Base-by-base conservation (phyloP, 1,140 invertebrate species). In the Teleopsis dalmanni region DNA sequence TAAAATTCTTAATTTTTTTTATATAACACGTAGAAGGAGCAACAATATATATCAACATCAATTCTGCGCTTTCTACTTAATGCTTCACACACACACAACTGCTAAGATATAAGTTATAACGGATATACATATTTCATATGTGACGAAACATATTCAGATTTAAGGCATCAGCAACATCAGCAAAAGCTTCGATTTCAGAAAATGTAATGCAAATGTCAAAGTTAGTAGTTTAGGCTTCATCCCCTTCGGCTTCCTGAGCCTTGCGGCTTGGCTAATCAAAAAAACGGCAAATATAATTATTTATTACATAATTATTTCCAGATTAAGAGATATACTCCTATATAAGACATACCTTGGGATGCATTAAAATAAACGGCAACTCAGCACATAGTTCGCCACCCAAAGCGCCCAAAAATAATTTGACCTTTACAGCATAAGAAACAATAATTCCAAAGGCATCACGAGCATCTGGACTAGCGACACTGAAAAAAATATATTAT, bases 281-380 rank as follows among this genome's bases (percentile, higher is more conserved):
- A 2, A 25, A 1, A 25, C 8, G 14, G 2, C 11, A 16, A 23
- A 11, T 14, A 14, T 3, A 29, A 29, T 8, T 29, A 19, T 4
- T 18, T 41, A 22, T 16, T 35, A 8, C 16, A n/a, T 33, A 27
- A 6, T 3, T 16, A 26, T 23, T 33, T 10, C 16, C 25, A 34
- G 10, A 23, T 21, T 18, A 14, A 35, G 13, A 10, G 4, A 7
- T 31, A 31, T 31, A 27, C 10, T 13, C 18, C 1, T 25, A 9
- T 13, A 18, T 18, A 35, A 21, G 27, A 41, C 42, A 55, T 59
- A 81, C 81, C 75, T 97, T 98, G 3, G 94, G 89, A 73, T 97
- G 89, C 85, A 98, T 98, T 34, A 99, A 72, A 35, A 98, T 91
- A 73, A 99, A 98, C 8, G 96, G 96, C 57, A 99, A 72, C 73